Percentiles rank a stretch among this genome's conserved stretches.
Conservation (phyloP, 1,140 invertebrate genomes). For the Dreissena polymorpha region DNA sequence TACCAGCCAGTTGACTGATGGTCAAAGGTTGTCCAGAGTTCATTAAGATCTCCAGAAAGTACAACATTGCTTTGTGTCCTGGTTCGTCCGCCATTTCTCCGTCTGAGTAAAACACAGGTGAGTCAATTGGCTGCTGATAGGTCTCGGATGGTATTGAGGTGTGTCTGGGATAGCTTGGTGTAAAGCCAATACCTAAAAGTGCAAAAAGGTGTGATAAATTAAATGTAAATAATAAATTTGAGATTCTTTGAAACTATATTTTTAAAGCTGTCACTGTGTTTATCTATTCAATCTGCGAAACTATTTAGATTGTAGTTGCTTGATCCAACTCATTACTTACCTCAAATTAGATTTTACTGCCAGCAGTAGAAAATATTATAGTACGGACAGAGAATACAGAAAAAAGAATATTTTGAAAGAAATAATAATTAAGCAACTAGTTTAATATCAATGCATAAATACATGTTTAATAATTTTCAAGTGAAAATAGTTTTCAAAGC, state of each 20-base stretch:
- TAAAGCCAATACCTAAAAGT: slow-evolving; percentile 32
- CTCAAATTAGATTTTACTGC: too few species aligned
- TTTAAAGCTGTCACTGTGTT: too few species aligned
- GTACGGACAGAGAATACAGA: too few species aligned
- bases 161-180: slow-evolving; percentile 26
- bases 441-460: too few species aligned
- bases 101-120: slow-evolving; percentile 33
- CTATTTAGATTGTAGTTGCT: too few species aligned
- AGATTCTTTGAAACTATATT: neutral
- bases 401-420: too few species aligned
- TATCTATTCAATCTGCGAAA: too few species aligned
- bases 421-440: too few species aligned
- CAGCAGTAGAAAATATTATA: too few species aligned
- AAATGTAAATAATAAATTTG: neutral
- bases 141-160: neutral
- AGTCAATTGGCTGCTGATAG: slow-evolving; percentile 12
- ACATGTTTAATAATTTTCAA: too few species aligned
- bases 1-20: slow-evolving; percentile 79
- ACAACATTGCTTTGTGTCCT: slow-evolving; percentile 80
- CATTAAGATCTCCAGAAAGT: slow-evolving; percentile 80
- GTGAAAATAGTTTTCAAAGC: too few species aligned
- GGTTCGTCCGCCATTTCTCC: slow-evolving; percentile 78
- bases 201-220: neutral
- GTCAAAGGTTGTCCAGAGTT: slow-evolving; percentile 77
- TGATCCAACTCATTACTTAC: too few species aligned